Conservation (phyloP, 37 sponge, comb jelly and placozoan species). For the Axinella damicornis region DNA sequence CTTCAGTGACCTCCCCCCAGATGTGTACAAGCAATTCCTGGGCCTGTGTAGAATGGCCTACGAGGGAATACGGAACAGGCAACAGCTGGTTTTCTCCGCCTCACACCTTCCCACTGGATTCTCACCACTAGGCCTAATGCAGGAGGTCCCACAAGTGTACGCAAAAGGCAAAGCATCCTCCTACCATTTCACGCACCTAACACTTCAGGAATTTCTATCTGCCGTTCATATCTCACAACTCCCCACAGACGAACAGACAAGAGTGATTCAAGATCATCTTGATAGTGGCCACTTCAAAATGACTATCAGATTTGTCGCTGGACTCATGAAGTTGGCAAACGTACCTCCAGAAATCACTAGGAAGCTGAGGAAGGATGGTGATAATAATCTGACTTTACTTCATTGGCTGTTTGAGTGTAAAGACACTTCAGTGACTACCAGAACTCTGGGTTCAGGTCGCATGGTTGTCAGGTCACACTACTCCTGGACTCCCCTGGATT, state of each 20-base stretch:
- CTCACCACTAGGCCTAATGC: not conserved
- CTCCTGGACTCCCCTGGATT: conserved; percentile 3
- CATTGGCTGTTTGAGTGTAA: no score
- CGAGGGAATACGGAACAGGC: not conserved
- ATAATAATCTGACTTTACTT: no score
- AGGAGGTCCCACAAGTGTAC: conserved; percentile 7
- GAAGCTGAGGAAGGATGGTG: no score
- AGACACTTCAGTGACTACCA: no score
- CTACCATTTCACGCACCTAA: conserved; percentile 6
- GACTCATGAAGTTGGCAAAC: no score
- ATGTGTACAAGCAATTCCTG: not conserved
- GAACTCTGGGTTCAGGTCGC: no score
- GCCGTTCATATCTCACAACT: conserved; percentile 13
- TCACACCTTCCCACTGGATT: not conserved
- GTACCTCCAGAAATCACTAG: no score
- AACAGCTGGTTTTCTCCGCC: not conserved
- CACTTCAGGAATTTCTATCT: not conserved
- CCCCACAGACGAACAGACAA: not conserved
- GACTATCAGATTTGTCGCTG: no score
- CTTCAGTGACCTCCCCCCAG: not conserved
- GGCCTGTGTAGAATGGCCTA: conserved; percentile 4
- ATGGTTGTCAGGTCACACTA: no score
- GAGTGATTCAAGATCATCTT: no score
- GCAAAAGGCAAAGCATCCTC: not conserved
- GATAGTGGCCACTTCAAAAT: no score